A percentile compares a stretch with the other conserved stretches of the same genome.
These are phyloP conservation scores for Noturus placidus DNA, from an alignment of 2,113 vertebrate genomes.

Conservation along the genomic window DNA sequence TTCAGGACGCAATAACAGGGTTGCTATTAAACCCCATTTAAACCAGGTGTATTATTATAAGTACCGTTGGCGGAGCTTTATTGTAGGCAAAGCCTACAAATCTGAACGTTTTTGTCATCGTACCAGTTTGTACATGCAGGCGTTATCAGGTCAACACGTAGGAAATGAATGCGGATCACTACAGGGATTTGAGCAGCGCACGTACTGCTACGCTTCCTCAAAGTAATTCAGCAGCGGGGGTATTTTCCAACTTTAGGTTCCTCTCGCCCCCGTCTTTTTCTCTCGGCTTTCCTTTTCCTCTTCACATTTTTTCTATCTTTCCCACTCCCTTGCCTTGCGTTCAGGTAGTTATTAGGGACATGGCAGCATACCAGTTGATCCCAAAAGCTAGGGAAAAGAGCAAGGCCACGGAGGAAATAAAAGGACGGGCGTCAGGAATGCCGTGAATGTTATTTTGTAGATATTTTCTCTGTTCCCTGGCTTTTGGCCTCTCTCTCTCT, in stretches of 20 bases:
- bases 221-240: slow-evolving; percentile 7
- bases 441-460: slow-evolving; percentile 3
- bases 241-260: background rate
- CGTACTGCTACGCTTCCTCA: background rate
- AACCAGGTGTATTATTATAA: too few relatives aligned
- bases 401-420: background rate
- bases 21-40: background rate
- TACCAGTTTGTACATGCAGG: background rate
- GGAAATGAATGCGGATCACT: slow-evolving; percentile 10
- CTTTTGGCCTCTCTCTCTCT: background rate
- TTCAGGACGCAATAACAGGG: background rate
- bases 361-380: slow-evolving; percentile 27
- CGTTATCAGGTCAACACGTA: background rate
- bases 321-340: background rate
- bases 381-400: background rate
- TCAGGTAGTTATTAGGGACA: slow-evolving; percentile 23
- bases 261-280: background rate
- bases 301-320: background rate
- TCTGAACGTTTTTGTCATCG: background rate
- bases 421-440: slow-evolving; percentile 2
- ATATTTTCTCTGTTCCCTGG: slow-evolving; percentile 1
- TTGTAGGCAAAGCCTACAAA: background rate
- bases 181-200: background rate
- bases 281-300: background rate
- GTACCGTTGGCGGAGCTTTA: too few relatives aligned